phyloP scores from a whole-genome alignment of 2,888 invertebrate genomes.

The Sminthurinus aureus region DNA sequence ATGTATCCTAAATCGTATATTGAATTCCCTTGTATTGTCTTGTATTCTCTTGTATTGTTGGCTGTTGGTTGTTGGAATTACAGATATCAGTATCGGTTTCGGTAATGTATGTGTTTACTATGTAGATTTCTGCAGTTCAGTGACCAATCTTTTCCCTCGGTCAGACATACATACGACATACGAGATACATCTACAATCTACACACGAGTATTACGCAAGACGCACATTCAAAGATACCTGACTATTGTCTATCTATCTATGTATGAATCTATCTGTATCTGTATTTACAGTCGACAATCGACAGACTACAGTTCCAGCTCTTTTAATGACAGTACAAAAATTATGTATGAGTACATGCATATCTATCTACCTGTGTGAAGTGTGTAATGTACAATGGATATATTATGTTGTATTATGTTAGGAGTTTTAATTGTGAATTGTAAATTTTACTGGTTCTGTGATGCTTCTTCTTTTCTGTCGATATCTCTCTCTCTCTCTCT shows the following conservation, averaged over 20 bases:
- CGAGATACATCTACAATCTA: neutral
- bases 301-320: neutral
- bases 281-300: neutral
- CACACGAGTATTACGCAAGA: neutral
- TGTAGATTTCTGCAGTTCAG: slow-evolving; percentile 22
- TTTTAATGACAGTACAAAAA: neutral
- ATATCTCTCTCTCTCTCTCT: neutral
- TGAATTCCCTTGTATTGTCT: too few species aligned
- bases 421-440: neutral
- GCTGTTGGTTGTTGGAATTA: too few species aligned
- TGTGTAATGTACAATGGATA: too few species aligned
- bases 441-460: neutral
- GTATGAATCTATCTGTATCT: neutral
- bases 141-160: slow-evolving; percentile 23
- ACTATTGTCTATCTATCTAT: neutral
- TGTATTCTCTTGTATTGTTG: too few species aligned
- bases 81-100: too few species aligned
- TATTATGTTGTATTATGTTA: too few species aligned
- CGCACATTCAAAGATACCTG: neutral
- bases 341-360: neutral
- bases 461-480: neutral
- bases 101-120: too few species aligned
- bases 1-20: too few species aligned
- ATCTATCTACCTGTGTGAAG: too few species aligned
- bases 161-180: neutral